phyloP scores from a whole-genome alignment of 2,888 invertebrate genomes.

The Ctena decussata region DNA sequence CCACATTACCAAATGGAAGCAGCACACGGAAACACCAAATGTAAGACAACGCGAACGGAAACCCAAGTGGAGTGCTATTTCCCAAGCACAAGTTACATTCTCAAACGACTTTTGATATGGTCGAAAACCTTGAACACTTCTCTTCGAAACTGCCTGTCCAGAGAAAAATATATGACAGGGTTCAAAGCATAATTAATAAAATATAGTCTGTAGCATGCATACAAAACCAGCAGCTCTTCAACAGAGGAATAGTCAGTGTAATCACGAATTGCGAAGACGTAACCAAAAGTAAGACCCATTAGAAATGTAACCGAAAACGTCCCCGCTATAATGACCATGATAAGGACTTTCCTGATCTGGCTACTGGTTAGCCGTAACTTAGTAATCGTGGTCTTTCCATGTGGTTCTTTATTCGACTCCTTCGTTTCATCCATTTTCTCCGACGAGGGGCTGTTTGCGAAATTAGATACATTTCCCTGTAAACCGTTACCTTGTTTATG shows the following conservation, averaged over 20 bases:
- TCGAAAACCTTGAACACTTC: background rate
- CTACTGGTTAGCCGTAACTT: background rate
- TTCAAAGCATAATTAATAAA: background rate
- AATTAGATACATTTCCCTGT: background rate
- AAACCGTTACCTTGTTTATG: background rate
- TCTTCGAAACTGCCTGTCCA: background rate
- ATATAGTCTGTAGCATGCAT: background rate
- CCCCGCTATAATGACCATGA: background rate
- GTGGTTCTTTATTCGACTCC: background rate
- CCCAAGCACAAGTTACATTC: too few relatives aligned
- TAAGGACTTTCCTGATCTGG: background rate
- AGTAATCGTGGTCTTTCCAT: background rate
- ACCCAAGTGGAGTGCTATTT: too few relatives aligned
- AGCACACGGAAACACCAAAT: too few relatives aligned
- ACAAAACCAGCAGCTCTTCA: background rate
- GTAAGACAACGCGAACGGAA: too few relatives aligned
- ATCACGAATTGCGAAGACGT: background rate
- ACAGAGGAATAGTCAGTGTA: background rate
- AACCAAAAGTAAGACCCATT: background rate
- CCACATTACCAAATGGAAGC: too few relatives aligned
- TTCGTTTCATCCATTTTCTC: background rate
- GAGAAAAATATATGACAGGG: background rate
- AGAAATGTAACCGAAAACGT: background rate
- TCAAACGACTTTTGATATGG: too few relatives aligned
- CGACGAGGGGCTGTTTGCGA: background rate